Evolutionary conservation across 2,797 vertebrate genomes (phyloP).

Genomic region (Garrulus glandarius): DNA sequence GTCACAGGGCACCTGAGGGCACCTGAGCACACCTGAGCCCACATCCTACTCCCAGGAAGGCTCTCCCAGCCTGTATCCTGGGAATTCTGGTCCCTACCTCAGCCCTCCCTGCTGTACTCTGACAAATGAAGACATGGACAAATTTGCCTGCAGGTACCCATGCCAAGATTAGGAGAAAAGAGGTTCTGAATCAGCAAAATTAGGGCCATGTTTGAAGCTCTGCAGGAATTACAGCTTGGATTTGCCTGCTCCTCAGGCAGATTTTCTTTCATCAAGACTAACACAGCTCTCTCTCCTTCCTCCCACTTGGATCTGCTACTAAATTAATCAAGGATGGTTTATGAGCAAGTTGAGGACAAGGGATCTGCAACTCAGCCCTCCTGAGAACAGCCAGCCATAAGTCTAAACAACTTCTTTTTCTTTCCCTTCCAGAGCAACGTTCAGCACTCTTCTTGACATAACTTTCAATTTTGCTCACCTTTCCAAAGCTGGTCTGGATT

Average conservation of each 20-base stretch:
- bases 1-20: neutral
- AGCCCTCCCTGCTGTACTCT: neutral
- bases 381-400: neutral
- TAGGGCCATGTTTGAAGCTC: neutral
- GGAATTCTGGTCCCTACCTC: neutral
- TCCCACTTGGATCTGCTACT: neutral
- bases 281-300: neutral
- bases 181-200: neutral
- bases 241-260: neutral
- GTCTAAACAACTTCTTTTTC: neutral
- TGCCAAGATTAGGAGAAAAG: neutral
- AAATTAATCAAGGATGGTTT: neutral
- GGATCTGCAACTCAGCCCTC: neutral
- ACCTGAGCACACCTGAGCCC: rapidly evolving
- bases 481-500: neutral
- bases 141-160: neutral
- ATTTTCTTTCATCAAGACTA: neutral
- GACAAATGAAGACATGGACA: neutral
- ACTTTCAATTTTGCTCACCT: neutral
- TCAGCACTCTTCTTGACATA: neutral
- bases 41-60: neutral
- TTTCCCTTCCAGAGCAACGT: neutral
- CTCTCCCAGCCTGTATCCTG: rapidly evolving
- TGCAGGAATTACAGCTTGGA: neutral
- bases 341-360: neutral